Conservation (phyloP, 2,888 invertebrate species). For the Catocala sponsa region DNA sequence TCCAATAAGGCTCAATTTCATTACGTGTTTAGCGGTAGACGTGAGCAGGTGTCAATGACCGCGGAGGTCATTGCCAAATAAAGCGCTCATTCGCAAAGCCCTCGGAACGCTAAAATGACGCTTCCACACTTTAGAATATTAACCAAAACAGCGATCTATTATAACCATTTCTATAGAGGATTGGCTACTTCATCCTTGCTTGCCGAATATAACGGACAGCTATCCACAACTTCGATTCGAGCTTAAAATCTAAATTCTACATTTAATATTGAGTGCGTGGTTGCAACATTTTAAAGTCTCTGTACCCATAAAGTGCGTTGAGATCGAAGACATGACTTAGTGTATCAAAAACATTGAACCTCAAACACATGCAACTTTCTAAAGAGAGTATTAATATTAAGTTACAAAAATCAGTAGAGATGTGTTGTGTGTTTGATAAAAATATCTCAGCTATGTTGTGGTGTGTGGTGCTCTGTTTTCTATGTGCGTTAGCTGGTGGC, state of each 20-base stretch:
- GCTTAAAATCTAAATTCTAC: conserved; percentile 5
- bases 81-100: conserved; percentile 72
- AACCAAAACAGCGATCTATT: conserved; percentile 36
- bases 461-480: conserved; percentile 59
- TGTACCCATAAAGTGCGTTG: conserved; percentile 72
- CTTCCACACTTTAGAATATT: conserved; percentile 52
- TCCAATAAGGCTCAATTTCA: conserved; percentile 50
- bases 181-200: conserved; percentile 42
- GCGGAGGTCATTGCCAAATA: conserved; percentile 85
- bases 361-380: conserved; percentile 66
- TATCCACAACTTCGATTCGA: conserved; percentile 15
- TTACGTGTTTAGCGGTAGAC: conserved; percentile 25
- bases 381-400: conserved; percentile 45
- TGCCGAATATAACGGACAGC: conserved; percentile 44
- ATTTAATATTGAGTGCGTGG: conserved; percentile 22
- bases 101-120: conserved; percentile 75
- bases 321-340: conserved; percentile 78
- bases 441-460: conserved; percentile 62
- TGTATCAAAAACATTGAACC: conserved; percentile 78
- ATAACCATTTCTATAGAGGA: conserved; percentile 49
- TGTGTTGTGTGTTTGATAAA: conserved; percentile 5
- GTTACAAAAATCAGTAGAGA: conserved; percentile 18
- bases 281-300: conserved; percentile 75
- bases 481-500: conserved; percentile 60
- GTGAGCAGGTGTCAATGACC: conserved; percentile 72